phyloP scores from a whole-genome alignment of 2,113 vertebrate genomes.

The Lates calcarifer region DNA sequence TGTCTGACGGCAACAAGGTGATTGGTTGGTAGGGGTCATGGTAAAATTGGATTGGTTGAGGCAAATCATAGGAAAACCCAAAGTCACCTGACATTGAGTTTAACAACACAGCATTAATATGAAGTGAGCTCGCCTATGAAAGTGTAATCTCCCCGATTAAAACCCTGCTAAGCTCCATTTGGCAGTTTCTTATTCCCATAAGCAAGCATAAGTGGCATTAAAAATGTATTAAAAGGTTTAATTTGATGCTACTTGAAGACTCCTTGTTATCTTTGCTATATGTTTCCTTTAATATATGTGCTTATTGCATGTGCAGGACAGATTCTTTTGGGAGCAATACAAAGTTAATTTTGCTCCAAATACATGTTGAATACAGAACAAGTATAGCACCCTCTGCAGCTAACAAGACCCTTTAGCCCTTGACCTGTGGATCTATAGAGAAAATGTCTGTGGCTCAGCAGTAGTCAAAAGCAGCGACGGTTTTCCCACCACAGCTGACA shows the following conservation, averaged over 20 bases:
- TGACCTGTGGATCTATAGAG: constrained; percentile 48
- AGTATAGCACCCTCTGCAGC: constrained; percentile 39
- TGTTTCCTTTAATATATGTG: constrained; percentile 19
- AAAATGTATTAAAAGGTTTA: constrained; percentile 45
- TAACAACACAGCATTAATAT: constrained; percentile 4
- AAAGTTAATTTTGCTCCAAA: constrained; percentile 28
- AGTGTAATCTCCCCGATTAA: constrained; percentile 1
- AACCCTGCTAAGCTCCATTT: constrained; percentile 1
- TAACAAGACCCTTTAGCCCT: constrained; percentile 53
- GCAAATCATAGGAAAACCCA: neutral
- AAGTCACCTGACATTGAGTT: constrained; percentile 2
- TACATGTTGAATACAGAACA: constrained; percentile 35
- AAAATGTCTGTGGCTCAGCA: constrained; percentile 49
- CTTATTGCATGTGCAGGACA: constrained; percentile 21
- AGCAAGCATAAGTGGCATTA: constrained; percentile 24
- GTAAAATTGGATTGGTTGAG: neutral
- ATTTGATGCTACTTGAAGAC: constrained; percentile 22
- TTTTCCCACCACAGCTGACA: constrained; percentile 63
- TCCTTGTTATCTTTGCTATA: constrained; percentile 33
- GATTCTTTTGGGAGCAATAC: constrained; percentile 20
- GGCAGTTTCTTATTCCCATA: constrained; percentile 13
- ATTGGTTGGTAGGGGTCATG: constrained; percentile 8
- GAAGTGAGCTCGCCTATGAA: neutral
- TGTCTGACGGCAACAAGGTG: constrained; percentile 21
- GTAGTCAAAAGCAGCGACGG: constrained; percentile 50